phyloP scores from a whole-genome alignment of 2,113 vertebrate species.

The Elephantulus edwardii region DNA sequence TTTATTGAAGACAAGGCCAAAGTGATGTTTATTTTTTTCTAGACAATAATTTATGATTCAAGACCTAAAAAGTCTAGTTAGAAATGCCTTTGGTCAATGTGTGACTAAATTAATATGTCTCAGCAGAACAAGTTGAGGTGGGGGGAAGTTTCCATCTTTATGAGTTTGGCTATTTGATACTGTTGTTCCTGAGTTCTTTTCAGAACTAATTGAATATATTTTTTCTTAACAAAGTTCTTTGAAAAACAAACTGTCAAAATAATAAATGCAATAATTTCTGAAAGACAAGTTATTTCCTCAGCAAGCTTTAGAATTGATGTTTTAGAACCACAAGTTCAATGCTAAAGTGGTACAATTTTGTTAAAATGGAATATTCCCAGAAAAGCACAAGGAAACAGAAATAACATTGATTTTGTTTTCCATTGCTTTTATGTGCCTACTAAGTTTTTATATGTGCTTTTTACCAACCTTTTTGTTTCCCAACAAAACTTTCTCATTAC shows the following conservation, averaged over 20 bases:
- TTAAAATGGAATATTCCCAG: background rate
- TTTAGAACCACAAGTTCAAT: slow-evolving; percentile 44
- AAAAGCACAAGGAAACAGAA: background rate
- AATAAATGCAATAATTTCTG: slow-evolving; percentile 6
- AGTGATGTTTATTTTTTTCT: slow-evolving; percentile 36
- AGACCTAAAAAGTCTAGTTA: background rate
- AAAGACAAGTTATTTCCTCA: background rate
- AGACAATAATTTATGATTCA: slow-evolving; percentile 41
- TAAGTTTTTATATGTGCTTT: slow-evolving; percentile 1
- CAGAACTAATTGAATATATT: background rate
- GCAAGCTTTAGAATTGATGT: background rate
- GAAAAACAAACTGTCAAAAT: slow-evolving; percentile 6
- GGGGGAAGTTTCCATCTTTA: background rate
- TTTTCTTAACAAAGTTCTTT: background rate
- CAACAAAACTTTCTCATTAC: background rate
- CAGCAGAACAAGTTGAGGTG: background rate
- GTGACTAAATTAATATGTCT: background rate
- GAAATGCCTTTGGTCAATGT: background rate
- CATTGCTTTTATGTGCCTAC: background rate
- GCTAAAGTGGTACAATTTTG: background rate
- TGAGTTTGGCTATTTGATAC: slow-evolving; percentile 2
- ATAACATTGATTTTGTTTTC: background rate
- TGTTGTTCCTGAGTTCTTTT: background rate
- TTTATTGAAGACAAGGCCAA: background rate
- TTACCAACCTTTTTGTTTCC: slow-evolving; percentile 15